These are phyloP conservation scores for Sakesphorus luctuosus DNA, from an alignment of 2,113 vertebrate genomes.

Conservation along the genomic window DNA sequence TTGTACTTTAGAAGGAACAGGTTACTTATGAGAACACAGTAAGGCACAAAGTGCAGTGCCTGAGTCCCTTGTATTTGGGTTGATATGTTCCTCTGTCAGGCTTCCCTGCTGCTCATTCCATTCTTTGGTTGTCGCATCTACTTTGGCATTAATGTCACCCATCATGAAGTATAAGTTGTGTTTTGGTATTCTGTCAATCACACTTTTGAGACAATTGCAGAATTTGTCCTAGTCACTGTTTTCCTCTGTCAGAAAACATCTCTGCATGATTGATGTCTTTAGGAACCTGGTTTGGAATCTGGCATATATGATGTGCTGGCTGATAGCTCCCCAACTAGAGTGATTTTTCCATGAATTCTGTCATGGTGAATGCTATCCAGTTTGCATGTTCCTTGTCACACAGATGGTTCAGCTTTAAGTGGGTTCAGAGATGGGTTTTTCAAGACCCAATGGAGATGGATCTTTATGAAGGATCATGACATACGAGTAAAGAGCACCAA, in stretches of 20 bases:
- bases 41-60: background rate
- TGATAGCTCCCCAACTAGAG: background rate
- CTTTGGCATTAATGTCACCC: conserved; percentile 53
- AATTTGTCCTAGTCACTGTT: conserved; percentile 53
- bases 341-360: conserved; percentile 30
- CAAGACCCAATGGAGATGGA: background rate
- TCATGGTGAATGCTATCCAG: background rate
- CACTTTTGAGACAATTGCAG: conserved; percentile 50
- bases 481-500: background rate
- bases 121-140: conserved; percentile 50
- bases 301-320: conserved; percentile 32
- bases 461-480: background rate
- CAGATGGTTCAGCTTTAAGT: background rate
- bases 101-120: conserved; percentile 47
- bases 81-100: background rate
- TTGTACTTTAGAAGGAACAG: background rate
- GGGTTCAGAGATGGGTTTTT: background rate
- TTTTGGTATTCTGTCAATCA: conserved; percentile 73
- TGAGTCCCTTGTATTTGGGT: background rate
- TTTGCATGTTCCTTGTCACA: background rate
- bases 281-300: conserved; percentile 62
- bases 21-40: background rate
- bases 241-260: conserved; percentile 66
- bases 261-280: conserved; percentile 45
- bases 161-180: conserved; percentile 60